A percentile compares a stretch with the other conserved stretches of the same genome.
Conservation (phyloP, 2,888 invertebrate genomes). For the Drosophila seclusa region DNA sequence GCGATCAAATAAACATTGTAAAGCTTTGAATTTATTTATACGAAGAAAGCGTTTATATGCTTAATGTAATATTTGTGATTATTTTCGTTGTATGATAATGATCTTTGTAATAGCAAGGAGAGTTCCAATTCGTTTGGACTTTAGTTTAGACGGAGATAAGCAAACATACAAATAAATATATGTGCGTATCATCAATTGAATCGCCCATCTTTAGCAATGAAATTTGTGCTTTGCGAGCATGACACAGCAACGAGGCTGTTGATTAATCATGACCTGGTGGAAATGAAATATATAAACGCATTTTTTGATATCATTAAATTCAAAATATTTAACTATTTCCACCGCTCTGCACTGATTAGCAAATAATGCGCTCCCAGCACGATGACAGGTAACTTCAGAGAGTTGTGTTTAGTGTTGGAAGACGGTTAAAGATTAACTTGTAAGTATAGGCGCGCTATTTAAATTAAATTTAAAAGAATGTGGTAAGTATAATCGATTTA, state of each 20-base stretch:
- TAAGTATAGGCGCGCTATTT: slow-evolving; percentile 16
- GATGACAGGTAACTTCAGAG: slow-evolving; percentile 8
- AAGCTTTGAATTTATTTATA: slow-evolving; percentile 9
- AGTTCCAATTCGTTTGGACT: not conserved
- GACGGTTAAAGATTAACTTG: not conserved
- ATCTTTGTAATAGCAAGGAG: not conserved
- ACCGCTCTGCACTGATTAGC: not conserved
- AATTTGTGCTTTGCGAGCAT: slow-evolving; percentile 31
- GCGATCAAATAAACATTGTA: not conserved
- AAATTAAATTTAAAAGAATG: not conserved
- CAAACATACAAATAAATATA: not conserved
- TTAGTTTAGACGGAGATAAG: not conserved
- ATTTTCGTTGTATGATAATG: not conserved
- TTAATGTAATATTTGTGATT: not conserved
- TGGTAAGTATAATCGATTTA: not conserved
- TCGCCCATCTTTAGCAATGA: slow-evolving; percentile 5
- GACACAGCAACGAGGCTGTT: slow-evolving; percentile 36
- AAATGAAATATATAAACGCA: not conserved
- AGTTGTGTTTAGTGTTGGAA: slow-evolving; percentile 22
- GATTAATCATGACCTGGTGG: not conserved
- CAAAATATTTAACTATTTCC: not conserved
- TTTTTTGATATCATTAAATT: not conserved
- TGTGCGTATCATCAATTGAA: not conserved
- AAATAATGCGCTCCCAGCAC: not conserved
- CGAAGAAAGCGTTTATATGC: not conserved